Base-by-base conservation (phyloP, 1,140 invertebrate genomes). In the Lepidurus couesii region DNA sequence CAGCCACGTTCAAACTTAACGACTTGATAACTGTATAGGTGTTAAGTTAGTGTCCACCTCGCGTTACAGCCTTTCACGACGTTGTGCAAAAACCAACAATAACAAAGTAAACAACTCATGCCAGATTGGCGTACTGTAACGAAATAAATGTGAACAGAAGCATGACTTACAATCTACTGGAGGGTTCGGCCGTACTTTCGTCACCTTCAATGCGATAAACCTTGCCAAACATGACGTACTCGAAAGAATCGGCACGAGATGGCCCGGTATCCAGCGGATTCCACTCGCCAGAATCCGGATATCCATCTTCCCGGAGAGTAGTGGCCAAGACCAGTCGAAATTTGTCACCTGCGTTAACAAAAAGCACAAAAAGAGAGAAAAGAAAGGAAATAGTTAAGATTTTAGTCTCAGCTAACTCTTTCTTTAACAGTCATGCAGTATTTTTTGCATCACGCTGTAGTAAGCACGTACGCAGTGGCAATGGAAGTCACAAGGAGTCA, bases 211-310 rank as follows among this genome's bases (percentile, higher is more conserved):
- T 97, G 75, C 96, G 89, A 85, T 98, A 98, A 75, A 99, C 95
- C 86, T 98, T 98, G n/a, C 98, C 98, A 81, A 95, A 97, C 97
- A 99, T 99, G 11, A 99, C 96, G 87, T 99, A 99, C 84, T 99
- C 98, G 84, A 99, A 99, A 83, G 93, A 95, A 83, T 98, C 96
- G 0, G 97, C 96, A 77, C 94, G 88, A 1, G 93, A 93, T 34
- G 94, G 91, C 80, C 93, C 91, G 81, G 91, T 86, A 74, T 92
- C 91, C 5, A 89, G 86, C 1, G 95, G 93, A 83, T 96, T 96
- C 90, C 93, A 99, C 84, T 99, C 97, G 1, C 93, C 93, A 21
- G 91, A 93, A 82, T 99, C 97, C 0, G 96, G 93, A 83, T 96
- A 97, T 1, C 97, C 97, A 83, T 99, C 97, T 85, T 99, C 97